These are phyloP conservation scores for Sebastes itinus DNA, from an alignment of 2,797 vertebrate genomes.

Conservation along the genomic window DNA sequence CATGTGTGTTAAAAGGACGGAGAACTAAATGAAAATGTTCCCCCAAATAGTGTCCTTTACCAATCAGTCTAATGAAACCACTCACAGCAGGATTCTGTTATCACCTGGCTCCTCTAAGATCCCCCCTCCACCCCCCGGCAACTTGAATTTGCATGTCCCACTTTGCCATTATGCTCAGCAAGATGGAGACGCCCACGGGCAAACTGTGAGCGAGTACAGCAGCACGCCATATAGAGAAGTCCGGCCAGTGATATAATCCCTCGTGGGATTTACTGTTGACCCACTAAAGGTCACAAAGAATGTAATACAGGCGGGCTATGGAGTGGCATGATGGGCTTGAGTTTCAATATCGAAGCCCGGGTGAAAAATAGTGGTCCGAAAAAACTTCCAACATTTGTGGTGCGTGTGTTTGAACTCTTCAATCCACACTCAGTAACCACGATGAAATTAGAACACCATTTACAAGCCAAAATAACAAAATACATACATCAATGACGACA, in stretches of 20 bases:
- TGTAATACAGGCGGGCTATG: conserved; percentile 15
- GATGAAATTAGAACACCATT: background rate
- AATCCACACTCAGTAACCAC: background rate
- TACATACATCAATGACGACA: background rate
- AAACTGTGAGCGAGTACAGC: conserved; percentile 23
- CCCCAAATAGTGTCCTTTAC: no score
- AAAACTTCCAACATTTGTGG: conserved; percentile 15
- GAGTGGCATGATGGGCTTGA: conserved; percentile 24
- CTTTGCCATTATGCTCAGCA: conserved; percentile 35
- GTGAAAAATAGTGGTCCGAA: conserved; percentile 22
- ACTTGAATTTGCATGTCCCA: conserved; percentile 43
- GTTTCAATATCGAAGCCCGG: conserved; percentile 31
- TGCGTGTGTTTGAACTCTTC: background rate
- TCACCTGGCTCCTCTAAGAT: background rate
- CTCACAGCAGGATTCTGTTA: background rate
- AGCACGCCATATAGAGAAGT: conserved; percentile 27
- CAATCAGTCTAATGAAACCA: background rate
- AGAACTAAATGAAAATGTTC: no score
- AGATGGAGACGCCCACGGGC: conserved; percentile 38
- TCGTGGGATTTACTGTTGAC: conserved; percentile 36
- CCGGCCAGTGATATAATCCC: conserved; percentile 31
- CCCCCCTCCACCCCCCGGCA: background rate
- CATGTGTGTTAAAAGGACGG: no score
- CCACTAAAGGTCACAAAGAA: conserved; percentile 53
- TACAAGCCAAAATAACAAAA: background rate